These are phyloP conservation scores for Metopolophium dirhodum DNA, from an alignment of 1,140 invertebrate species.

Conservation along the genomic window DNA sequence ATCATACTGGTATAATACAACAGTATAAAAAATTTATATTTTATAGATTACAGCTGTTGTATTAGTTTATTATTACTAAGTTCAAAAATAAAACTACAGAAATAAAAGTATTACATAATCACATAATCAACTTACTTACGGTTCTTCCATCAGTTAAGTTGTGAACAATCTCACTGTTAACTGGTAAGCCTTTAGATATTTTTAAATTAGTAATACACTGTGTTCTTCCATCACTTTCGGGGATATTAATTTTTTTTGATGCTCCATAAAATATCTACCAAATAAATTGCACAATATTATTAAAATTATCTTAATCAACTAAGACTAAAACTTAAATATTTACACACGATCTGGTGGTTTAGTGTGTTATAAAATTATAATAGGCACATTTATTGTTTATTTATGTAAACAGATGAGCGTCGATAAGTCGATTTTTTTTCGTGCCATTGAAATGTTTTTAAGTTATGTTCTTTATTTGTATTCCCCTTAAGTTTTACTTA, in stretches of 20 bases:
- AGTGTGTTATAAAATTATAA: too few relatives aligned
- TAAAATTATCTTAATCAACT: neutral
- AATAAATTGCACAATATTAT: neutral
- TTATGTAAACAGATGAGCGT: too few relatives aligned
- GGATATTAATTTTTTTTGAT: conserved; percentile 27
- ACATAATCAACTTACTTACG: neutral
- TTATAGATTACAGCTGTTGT: too few relatives aligned
- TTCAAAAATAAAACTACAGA: neutral
- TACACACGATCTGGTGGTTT: neutral
- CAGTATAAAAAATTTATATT: too few relatives aligned
- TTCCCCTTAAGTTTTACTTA: too few relatives aligned
- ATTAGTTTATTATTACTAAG: neutral
- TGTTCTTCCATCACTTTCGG: neutral
- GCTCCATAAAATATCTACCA: conserved; percentile 40
- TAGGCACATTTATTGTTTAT: neutral
- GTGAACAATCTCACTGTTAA: neutral
- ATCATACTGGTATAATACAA: too few relatives aligned
- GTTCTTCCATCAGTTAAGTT: neutral
- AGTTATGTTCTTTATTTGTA: too few relatives aligned
- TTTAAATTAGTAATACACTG: neutral
- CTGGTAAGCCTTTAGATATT: conserved; percentile 30
- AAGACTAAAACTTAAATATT: neutral
- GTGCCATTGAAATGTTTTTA: too few relatives aligned
- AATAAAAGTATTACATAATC: neutral
- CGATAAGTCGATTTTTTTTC: too few relatives aligned